phyloP scores from a whole-genome alignment of 2,797 vertebrate species.

The Crenuchus spilurus region DNA sequence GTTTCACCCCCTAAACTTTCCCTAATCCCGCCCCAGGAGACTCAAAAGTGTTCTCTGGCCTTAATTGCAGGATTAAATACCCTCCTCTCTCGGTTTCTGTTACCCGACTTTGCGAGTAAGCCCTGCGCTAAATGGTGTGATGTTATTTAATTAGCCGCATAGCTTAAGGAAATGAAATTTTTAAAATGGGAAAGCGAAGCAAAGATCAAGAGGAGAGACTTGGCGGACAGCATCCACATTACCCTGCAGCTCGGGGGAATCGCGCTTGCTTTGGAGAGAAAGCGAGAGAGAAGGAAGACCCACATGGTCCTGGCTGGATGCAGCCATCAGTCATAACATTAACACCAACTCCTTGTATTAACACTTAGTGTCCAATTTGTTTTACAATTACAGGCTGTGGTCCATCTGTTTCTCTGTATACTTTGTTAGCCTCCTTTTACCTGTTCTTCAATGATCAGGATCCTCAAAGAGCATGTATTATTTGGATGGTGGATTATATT shows the following conservation, averaged over 20 bases:
- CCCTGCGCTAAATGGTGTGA: constrained; percentile 62
- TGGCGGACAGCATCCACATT: constrained; percentile 26
- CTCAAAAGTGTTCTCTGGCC: constrained; percentile 48
- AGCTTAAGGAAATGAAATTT: constrained; percentile 62
- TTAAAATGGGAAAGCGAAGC: constrained; percentile 43
- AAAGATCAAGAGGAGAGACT: constrained; percentile 29
- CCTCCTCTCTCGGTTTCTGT: constrained; percentile 60
- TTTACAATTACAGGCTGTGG: too few species aligned
- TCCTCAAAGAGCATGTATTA: too few species aligned
- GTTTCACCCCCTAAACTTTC: constrained; percentile 53
- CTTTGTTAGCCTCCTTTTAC: too few species aligned
- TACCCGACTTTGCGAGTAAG: constrained; percentile 64
- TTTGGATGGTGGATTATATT: too few species aligned
- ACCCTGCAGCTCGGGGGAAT: constrained; percentile 57
- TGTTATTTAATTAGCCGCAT: constrained; percentile 72
- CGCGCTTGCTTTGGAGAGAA: not conserved
- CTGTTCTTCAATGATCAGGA: too few species aligned
- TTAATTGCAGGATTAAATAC: constrained; percentile 76
- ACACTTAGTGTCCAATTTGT: too few species aligned
- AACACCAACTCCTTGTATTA: too few species aligned
- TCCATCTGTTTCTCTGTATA: too few species aligned
- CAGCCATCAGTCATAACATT: too few species aligned
- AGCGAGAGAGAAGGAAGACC: constrained; percentile 32
- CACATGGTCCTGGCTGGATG: not conserved
- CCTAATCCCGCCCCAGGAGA: constrained; percentile 62